Conservation (phyloP, 2,113 vertebrate species). For the Chrysochloris asiatica region DNA sequence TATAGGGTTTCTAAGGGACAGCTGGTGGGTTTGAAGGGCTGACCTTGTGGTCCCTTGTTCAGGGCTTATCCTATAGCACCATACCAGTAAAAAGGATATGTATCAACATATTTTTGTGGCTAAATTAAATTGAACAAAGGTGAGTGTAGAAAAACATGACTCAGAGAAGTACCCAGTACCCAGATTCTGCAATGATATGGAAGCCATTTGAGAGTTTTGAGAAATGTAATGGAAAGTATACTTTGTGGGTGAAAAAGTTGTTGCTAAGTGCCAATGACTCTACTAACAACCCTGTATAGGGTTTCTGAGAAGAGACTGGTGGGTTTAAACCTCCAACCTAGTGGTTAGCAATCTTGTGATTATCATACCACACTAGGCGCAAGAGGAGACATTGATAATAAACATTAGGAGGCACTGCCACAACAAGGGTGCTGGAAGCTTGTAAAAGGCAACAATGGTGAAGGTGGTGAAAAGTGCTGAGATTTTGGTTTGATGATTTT, state of each 20-base stretch:
- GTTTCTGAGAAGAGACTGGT: too few species aligned
- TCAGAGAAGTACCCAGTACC: background rate
- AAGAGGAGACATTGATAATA: background rate
- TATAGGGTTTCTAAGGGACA: too few species aligned
- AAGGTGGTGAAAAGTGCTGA: background rate
- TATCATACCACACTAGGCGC: background rate
- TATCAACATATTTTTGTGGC: background rate
- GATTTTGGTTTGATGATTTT: background rate
- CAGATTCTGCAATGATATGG: background rate
- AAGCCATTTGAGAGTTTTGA: background rate
- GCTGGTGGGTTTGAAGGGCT: too few species aligned
- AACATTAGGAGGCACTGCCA: background rate
- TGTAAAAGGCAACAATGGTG: background rate
- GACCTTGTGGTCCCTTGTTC: too few species aligned
- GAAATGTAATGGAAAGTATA: conserved; percentile 5
- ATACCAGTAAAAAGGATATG: too few species aligned
- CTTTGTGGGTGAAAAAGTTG: background rate
- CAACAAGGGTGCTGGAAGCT: background rate
- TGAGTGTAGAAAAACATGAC: background rate
- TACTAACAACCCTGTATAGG: too few species aligned
- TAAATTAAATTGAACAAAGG: background rate
- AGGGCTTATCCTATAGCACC: too few species aligned
- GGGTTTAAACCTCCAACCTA: too few species aligned
- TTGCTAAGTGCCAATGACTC: too few species aligned
- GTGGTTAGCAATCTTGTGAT: too few species aligned